Evolutionary conservation across 2,113 vertebrate species (phyloP), one percentile per base, ranked within the genome.

Genomic region (Naja naja): DNA sequence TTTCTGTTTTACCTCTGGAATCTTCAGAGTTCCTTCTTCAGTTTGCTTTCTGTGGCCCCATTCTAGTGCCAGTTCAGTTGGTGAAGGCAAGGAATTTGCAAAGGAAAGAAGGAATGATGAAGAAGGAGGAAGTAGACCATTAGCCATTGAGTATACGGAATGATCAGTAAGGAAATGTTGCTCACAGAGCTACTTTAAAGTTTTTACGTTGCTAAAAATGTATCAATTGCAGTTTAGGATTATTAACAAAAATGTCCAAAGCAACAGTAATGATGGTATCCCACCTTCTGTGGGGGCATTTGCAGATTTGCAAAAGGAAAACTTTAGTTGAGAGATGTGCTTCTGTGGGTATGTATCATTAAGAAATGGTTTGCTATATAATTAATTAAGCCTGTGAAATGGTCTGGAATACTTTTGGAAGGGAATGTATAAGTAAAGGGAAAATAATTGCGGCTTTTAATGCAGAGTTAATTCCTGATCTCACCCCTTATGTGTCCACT

Each of bases 311-410:
- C 0, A 90, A 92, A 87, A 90, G 47, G 89, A 3, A 0, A 0
- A 5, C 34, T 88, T 7, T 8, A 94, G 54, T 49, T 49, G 20
- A 45, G 4, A 49, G 7, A 27, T 18, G 55, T 87, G 69, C 58
- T 89, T 89, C 81, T 27, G 45, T 43, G 88, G 93, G 47, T 91
- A 88, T 93, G 91, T 87, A 87, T 92, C 86, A 93, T 91, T 88
- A 91, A 60, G 58, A 90, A 81, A 85, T 64, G 81, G 86, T 91
- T 88, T 93, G 90, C 58, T 93, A 88, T 85, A 49, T 90, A 91
- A 53, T 58, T 56, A 93, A 91, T 93, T 93, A 93, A 85, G 49
- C 45, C 53, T 88, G 53, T 91, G 52, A 93, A 91, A 91, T 91
- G 43, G 43, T 89, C 86, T 85, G 93, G 86, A 91, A 85, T 91